Conservation (phyloP, 2,113 vertebrate genomes). For the cat (Felis catus) region DNA sequence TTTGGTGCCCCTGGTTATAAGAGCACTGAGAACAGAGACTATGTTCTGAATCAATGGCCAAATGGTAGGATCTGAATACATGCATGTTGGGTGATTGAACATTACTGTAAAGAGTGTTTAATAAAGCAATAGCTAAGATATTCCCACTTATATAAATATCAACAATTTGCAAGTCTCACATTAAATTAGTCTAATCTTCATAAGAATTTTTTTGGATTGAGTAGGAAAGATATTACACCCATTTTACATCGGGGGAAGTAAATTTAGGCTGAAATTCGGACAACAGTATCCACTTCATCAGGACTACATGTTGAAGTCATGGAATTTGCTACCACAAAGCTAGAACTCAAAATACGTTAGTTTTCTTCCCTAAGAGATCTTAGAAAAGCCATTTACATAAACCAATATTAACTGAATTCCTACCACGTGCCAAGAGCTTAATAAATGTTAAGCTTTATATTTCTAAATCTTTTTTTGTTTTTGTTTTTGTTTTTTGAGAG, state of each 20-base stretch:
- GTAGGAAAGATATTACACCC: constrained; percentile 31
- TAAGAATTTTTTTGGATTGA: constrained; percentile 27
- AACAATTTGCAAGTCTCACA: constrained; percentile 41
- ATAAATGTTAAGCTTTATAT: neutral
- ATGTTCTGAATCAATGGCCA: neutral
- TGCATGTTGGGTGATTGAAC: neutral
- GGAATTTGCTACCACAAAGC: constrained; percentile 20
- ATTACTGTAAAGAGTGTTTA: neutral
- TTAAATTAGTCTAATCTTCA: constrained; percentile 15
- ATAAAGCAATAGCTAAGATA: constrained; percentile 41
- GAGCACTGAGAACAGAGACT: neutral
- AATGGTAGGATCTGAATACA: constrained; percentile 32
- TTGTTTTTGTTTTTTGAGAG: too few relatives aligned
- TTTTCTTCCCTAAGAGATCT: neutral
- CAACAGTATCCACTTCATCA: constrained; percentile 29
- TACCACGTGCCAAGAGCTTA: neutral
- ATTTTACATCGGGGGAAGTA: constrained; percentile 7
- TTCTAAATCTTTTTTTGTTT: neutral
- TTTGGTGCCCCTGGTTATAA: neutral
- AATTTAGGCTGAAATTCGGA: constrained; percentile 57
- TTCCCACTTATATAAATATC: constrained; percentile 4
- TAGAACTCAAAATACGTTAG: constrained; percentile 2
- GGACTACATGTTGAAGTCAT: constrained; percentile 33
- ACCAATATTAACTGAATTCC: neutral
- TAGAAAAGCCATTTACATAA: neutral